Percentiles rank a stretch among this genome's conserved stretches.
phyloP scores from a whole-genome alignment of 2,888 invertebrate species.

The Agriopis marginaria region DNA sequence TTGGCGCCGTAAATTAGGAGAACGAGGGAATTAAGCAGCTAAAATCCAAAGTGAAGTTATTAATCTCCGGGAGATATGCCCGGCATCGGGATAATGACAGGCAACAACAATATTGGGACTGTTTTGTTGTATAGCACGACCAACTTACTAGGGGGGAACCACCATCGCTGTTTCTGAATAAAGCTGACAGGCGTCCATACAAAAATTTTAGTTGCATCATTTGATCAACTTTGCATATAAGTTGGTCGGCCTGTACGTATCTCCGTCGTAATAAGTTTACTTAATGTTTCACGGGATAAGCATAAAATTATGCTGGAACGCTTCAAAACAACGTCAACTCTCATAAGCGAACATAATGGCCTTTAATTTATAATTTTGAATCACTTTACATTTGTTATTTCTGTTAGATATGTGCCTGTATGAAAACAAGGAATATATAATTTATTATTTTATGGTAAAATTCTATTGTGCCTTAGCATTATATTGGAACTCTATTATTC shows the following conservation, averaged over 20 bases:
- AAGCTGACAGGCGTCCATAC: not conserved
- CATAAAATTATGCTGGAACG: constrained; percentile 21
- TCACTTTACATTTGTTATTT: not conserved
- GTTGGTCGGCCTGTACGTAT: not conserved
- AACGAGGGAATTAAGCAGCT: constrained; percentile 62
- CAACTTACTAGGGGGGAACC: not conserved
- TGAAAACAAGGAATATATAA: not conserved
- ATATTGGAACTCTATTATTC: not conserved
- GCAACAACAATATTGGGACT: constrained; percentile 42
- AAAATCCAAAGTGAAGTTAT: constrained; percentile 56
- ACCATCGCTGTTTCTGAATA: not conserved
- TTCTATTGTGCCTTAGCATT: not conserved
- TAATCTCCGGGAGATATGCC: constrained; percentile 54
- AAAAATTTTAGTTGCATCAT: not conserved
- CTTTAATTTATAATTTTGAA: constrained; percentile 17
- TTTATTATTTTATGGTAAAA: not conserved
- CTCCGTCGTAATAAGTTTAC: constrained; percentile 21
- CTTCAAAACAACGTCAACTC: constrained; percentile 17
- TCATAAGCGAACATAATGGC: constrained; percentile 10
- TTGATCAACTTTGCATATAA: not conserved
- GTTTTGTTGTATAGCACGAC: constrained; percentile 15
- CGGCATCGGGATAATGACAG: constrained; percentile 43
- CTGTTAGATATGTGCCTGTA: not conserved
- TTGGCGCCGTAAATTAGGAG: constrained; percentile 65
- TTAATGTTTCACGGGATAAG: constrained; percentile 19